These are phyloP conservation scores for Alloscopus bannaensis DNA, from an alignment of 2,888 invertebrate genomes.

Conservation along the genomic window DNA sequence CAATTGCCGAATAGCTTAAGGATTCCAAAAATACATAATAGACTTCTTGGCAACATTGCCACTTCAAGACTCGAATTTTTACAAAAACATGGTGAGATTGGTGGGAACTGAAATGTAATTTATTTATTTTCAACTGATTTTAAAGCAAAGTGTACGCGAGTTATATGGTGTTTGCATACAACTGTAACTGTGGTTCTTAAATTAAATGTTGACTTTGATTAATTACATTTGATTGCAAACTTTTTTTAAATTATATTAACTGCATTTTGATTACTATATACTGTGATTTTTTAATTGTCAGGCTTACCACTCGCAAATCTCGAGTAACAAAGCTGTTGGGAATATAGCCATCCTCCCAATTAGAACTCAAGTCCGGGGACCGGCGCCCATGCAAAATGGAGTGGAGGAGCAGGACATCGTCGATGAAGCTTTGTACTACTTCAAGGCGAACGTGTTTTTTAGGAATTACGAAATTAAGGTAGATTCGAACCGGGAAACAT, in stretches of 20 bases:
- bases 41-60: no score
- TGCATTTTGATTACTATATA: neutral
- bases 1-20: no score
- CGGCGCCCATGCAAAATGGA: constrained; percentile 84
- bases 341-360: constrained; percentile 96
- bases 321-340: constrained; percentile 85
- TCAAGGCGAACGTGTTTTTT: constrained; percentile 99
- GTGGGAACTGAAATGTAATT: no score
- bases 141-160: no score
- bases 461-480: constrained; percentile 99
- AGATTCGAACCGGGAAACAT: no score
- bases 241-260: neutral
- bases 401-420: constrained; percentile 87
- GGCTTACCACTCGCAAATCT: constrained; percentile 96
- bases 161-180: neutral
- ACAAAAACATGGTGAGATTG: neutral
- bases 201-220: no score
- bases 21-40: no score
- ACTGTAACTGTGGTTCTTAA: no score
- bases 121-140: no score
- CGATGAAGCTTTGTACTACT: constrained; percentile 97
- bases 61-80: no score
- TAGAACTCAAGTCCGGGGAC: constrained; percentile 93
- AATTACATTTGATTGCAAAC: neutral
- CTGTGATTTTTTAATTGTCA: constrained; percentile 75